phyloP scores from a whole-genome alignment of 2,888 invertebrate genomes.

The Xanthorhoe spadicearia region DNA sequence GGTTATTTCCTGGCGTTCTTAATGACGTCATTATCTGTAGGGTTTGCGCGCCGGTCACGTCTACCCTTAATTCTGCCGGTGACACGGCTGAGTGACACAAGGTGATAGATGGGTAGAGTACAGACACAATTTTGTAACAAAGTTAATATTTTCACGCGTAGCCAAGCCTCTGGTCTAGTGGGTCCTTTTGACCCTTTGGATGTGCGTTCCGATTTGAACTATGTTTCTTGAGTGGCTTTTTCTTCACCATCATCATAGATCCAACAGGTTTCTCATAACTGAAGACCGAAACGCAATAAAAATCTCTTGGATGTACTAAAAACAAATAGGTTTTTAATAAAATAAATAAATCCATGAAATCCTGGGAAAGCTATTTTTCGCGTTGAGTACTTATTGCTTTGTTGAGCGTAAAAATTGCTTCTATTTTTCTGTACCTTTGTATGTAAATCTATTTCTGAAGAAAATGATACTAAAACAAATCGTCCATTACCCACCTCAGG shows the following conservation, averaged over 20 bases:
- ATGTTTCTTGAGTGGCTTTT: not conserved
- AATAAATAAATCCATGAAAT: not conserved
- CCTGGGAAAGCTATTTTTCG: conserved; percentile 13
- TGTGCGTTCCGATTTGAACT: not conserved
- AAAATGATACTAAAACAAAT: conserved; percentile 50
- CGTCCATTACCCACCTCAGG: conserved; percentile 44
- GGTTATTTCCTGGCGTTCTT: conserved; percentile 69
- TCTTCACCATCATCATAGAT: not conserved
- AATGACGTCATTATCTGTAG: conserved; percentile 79
- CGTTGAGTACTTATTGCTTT: conserved; percentile 12
- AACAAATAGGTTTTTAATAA: not conserved
- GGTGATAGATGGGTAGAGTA: conserved; percentile 62
- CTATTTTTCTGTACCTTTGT: conserved; percentile 21
- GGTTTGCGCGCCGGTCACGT: conserved; percentile 63
- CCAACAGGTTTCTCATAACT: not conserved
- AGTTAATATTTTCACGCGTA: conserved; percentile 34
- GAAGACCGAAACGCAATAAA: not conserved
- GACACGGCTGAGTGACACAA: conserved; percentile 58
- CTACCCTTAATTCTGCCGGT: conserved; percentile 65
- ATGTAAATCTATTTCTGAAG: conserved; percentile 37
- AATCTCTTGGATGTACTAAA: not conserved
- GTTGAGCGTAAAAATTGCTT: conserved; percentile 17
- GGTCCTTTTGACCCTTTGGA: not conserved
- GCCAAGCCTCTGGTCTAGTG: not conserved
- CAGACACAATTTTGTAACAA: conserved; percentile 33